phyloP scores from a whole-genome alignment of 2,888 invertebrate genomes.

The Dynastes grantii region DNA sequence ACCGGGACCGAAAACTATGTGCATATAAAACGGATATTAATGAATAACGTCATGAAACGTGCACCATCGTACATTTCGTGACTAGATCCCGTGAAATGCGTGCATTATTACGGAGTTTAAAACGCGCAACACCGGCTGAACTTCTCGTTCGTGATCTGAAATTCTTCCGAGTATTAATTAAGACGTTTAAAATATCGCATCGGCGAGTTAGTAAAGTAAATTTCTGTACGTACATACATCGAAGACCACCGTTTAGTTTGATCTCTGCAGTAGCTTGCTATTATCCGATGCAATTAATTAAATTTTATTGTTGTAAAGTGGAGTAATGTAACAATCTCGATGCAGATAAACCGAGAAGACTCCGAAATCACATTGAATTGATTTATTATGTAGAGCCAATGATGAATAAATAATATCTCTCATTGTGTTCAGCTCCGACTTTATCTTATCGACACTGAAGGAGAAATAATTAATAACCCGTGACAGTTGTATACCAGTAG shows the following conservation, averaged over 20 bases:
- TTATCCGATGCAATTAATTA: constrained; percentile 34
- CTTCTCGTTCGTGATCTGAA: constrained; percentile 47
- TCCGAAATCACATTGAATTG: constrained; percentile 35
- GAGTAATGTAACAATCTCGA: constrained; percentile 21
- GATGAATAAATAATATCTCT: constrained; percentile 30
- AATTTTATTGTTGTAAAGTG: constrained; percentile 38
- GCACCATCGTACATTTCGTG: constrained; percentile 53
- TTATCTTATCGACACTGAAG: constrained; percentile 35
- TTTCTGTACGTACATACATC: constrained; percentile 2
- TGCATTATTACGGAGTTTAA: constrained; percentile 5
- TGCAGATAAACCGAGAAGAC: constrained; percentile 22
- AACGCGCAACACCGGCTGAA: constrained; percentile 5
- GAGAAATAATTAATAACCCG: constrained; percentile 38
- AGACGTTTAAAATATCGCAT: constrained; percentile 48
- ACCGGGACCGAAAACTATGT: constrained; percentile 49
- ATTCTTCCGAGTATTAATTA: constrained; percentile 40
- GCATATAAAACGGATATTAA: constrained; percentile 59
- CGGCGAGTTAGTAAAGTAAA: constrained; percentile 36
- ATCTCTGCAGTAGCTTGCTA: constrained; percentile 4
- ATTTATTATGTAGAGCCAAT: constrained; percentile 39
- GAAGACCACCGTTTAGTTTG: constrained; percentile 33
- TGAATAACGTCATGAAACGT: constrained; percentile 58
- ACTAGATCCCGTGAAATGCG: constrained; percentile 50
- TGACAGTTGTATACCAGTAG: constrained; percentile 35
- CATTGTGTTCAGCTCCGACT: constrained; percentile 28